Conservation (phyloP, 2,113 vertebrate genomes). For the Mirounga angustirostris region DNA sequence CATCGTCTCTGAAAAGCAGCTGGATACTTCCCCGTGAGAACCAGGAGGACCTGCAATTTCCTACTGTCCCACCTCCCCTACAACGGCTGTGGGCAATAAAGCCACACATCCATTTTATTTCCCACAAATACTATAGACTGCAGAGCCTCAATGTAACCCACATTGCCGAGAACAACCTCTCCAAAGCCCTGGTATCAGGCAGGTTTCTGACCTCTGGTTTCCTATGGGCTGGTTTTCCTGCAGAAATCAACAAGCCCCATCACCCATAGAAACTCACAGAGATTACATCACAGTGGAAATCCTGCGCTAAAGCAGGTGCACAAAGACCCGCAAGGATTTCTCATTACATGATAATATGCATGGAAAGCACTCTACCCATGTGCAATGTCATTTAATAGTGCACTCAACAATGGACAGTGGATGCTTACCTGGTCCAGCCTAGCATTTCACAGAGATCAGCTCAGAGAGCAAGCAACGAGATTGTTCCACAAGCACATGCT, state of each 20-base stretch:
- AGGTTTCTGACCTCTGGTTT: not conserved
- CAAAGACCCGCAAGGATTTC: not conserved
- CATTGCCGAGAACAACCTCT: not conserved
- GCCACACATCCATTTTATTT: too few species aligned
- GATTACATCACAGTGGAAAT: not conserved
- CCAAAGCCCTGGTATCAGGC: rapidly evolving
- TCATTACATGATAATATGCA: not conserved
- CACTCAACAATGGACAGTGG: not conserved
- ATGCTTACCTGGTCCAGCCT: not conserved
- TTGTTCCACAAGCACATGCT: not conserved
- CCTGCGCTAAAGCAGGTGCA: not conserved
- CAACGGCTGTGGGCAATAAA: not conserved
- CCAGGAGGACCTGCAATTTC: not conserved
- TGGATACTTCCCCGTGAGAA: not conserved
- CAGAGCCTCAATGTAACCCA: rapidly evolving
- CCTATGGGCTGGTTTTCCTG: not conserved
- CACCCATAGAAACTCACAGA: not conserved
- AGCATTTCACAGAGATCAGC: not conserved
- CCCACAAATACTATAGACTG: not conserved
- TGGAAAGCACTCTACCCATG: not conserved
- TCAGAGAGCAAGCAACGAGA: not conserved
- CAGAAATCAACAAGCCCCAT: not conserved
- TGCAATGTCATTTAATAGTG: rapidly evolving
- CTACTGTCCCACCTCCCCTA: not conserved
- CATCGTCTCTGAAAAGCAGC: not conserved